Evolutionary conservation across 2,888 invertebrate species (phyloP), one percentile per base, ranked within the genome.

Genomic region (Chironomus riparius): DNA sequence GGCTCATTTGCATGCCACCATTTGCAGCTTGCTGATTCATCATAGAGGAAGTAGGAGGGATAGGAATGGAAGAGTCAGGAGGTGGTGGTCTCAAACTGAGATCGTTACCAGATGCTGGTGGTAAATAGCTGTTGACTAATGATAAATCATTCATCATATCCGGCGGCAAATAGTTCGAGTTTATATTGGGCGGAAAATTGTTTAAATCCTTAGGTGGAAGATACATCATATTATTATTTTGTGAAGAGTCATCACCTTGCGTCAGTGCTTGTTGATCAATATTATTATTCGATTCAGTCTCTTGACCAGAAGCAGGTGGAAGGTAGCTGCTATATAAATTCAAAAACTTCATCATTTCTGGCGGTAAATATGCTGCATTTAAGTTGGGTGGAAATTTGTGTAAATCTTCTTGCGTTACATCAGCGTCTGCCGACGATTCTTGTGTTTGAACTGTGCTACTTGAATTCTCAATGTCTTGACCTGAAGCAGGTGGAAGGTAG

Each of bases 101-200:
- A 22, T 18, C 12, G 3, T 22, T 21, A 10, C 70, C 70, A n/a
- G 76, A 76, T 15, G 70, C 18, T 22, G 68, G 76, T 24, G 76
- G 69, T 38, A 65, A 47, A 68, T 77, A 70, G 76, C 84, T 84
- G 2, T 80, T 80, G 2, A 83, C 78, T 1, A 76, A 47, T 24
- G 24, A 68, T 80, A 80, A 5, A 1, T 81, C 80, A 70, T 79
- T 76, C 0, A 79, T 79, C 3, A 80, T 79, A 69, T 81, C 81
- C 1, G 79, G 81, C 5, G 80, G 77, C 1, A 82, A 81, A 78
- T 84, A 84, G 13, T 81, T 80, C 2, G 81, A 79, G 13, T 72
- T 50, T 6, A 61, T 18, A 15, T 70, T 76, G 4, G 76, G 70
- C 22, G 76, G 76, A 38, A 56, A 76, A 56, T 24, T 38, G 47